phyloP scores from a whole-genome alignment of 2,797 vertebrate genomes.

The Chaunax sp. region DNA sequence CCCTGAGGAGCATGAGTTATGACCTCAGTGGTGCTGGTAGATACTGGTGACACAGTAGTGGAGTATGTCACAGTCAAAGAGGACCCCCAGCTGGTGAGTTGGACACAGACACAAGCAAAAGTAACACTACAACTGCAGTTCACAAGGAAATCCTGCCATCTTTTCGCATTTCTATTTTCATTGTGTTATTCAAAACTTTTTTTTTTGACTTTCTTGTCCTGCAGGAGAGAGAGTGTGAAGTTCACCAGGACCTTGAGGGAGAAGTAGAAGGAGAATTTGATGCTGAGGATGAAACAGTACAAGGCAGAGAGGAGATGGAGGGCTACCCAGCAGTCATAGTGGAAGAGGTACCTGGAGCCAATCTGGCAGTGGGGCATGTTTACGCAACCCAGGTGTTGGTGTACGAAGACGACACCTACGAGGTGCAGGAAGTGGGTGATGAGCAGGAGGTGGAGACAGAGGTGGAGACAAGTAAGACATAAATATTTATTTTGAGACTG shows the following conservation, averaged over 20 bases:
- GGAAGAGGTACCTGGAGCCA: slow-evolving; percentile 89
- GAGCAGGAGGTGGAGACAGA: slow-evolving; percentile 92
- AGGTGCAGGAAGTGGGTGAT: slow-evolving; percentile 93
- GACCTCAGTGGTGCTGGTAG: slow-evolving; percentile 92
- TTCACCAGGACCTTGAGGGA: slow-evolving; percentile 74
- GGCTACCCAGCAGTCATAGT: slow-evolving; percentile 92
- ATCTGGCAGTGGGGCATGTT: slow-evolving; percentile 83
- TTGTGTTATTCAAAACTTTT: neutral
- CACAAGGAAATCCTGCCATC: too few species aligned
- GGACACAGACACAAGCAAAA: slow-evolving; percentile 3
- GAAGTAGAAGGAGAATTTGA: slow-evolving; percentile 79
- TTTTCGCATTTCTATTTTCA: neutral
- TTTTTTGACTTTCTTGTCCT: neutral
- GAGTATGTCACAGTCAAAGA: slow-evolving; percentile 90
- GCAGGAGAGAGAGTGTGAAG: slow-evolving; percentile 76
- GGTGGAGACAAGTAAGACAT: slow-evolving; percentile 64
- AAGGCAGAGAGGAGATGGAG: slow-evolving; percentile 73
- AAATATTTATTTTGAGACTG: neutral
- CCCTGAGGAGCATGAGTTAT: slow-evolving; percentile 87
- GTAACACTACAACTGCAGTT: neutral
- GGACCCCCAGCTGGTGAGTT: slow-evolving; percentile 77
- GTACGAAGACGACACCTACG: slow-evolving; percentile 89
- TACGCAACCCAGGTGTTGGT: slow-evolving; percentile 91
- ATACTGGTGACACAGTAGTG: slow-evolving; percentile 87
- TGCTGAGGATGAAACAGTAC: slow-evolving; percentile 85